These are phyloP conservation scores for Caretta caretta DNA, from an alignment of 2,113 vertebrate species.

Conservation along the genomic window DNA sequence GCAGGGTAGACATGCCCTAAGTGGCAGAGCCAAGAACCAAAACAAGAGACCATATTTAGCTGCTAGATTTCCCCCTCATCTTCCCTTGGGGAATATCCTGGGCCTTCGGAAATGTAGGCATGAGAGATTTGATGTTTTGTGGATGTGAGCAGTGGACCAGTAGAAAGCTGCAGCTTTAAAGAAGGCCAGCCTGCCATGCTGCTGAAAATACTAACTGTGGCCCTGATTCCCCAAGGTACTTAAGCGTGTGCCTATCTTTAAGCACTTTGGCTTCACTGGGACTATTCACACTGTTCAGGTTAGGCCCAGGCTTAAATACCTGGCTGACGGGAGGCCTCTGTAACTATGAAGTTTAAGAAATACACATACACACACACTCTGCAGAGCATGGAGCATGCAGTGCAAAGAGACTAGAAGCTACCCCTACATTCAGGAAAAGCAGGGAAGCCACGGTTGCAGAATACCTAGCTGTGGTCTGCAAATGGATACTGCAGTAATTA, in stretches of 20 bases:
- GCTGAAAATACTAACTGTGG: rapidly evolving
- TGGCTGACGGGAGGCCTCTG: background rate
- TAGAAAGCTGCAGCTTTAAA: background rate
- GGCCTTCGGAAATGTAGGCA: background rate
- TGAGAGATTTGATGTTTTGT: background rate
- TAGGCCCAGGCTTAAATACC: background rate
- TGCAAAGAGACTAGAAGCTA: background rate
- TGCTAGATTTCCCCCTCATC: background rate
- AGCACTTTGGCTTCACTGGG: background rate
- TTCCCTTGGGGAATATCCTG: background rate
- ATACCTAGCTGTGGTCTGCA: too few relatives aligned
- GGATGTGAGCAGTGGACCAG: rapidly evolving
- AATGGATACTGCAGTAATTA: background rate
- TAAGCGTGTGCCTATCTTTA: background rate
- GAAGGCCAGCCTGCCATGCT: background rate
- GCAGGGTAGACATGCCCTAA: background rate
- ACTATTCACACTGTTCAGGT: background rate
- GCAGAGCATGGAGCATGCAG: background rate
- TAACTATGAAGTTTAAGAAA: background rate
- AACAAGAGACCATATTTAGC: background rate
- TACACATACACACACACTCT: background rate
- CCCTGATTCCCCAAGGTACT: rapidly evolving
- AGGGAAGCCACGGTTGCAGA: background rate
- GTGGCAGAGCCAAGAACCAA: background rate
- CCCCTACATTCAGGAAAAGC: background rate